Percentiles rank a stretch among this genome's conserved stretches.
Evolutionary conservation across 30 jellyfish, hydroid and myxozoan genomes (phyloP).

Genomic region (Aurelia coerulea): DNA sequence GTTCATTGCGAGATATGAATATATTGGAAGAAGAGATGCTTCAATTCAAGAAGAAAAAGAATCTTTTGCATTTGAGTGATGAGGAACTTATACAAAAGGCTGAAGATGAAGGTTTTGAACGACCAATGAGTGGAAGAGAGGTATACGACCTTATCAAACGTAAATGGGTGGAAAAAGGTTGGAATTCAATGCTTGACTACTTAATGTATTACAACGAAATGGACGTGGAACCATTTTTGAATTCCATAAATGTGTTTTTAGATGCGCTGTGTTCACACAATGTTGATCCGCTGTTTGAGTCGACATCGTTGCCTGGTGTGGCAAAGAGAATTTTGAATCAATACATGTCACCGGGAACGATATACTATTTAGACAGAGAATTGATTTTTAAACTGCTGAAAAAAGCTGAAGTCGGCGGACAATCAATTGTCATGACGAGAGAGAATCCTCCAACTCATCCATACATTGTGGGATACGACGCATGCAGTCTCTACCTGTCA

Average conservation of each 20-base stretch:
- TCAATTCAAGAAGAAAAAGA: background rate
- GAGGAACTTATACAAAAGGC: no score
- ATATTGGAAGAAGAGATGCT: background rate
- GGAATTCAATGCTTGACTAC: background rate
- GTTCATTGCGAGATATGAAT: background rate
- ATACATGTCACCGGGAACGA: background rate
- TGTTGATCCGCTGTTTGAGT: background rate
- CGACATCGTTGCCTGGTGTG: background rate
- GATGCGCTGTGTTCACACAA: background rate
- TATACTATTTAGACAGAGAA: background rate
- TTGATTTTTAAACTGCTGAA: background rate
- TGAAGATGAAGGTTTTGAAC: no score
- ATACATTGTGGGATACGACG: slow-evolving; percentile 17
- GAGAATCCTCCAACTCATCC: slow-evolving; percentile 19
- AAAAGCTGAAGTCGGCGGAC: slow-evolving; percentile 24
- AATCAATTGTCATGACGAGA: slow-evolving; percentile 9
- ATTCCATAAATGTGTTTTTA: background rate
- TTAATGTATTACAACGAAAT: background rate
- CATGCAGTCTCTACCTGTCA: slow-evolving; percentile 1
- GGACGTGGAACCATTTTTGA: background rate
- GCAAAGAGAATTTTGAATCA: background rate
- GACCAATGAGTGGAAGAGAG: no score
- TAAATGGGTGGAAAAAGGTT: background rate
- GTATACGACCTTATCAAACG: no score
- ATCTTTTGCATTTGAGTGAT: background rate